Percentiles rank a stretch among this genome's conserved stretches.
Evolutionary conservation across 1,140 invertebrate genomes (phyloP).

Genomic region (Leptoteleia sp.): DNA sequence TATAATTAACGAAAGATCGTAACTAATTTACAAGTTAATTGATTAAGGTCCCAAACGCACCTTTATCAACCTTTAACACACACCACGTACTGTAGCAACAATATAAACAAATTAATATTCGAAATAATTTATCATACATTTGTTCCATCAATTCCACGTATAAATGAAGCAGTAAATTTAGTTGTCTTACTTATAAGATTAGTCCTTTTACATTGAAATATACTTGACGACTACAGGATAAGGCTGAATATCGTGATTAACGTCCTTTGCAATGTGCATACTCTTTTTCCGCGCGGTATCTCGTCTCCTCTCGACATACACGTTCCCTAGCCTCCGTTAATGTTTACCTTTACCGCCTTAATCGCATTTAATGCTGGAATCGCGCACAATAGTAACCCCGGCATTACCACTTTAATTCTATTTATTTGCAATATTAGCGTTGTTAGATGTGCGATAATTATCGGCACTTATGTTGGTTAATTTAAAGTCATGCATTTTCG

Average conservation of each 20-base stretch:
- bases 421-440: slow-evolving; percentile 18
- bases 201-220: background rate
- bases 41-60: too few species aligned
- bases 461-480: background rate
- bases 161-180: too few species aligned
- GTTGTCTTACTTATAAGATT: too few species aligned
- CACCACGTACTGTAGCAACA: too few species aligned
- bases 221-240: background rate
- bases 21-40: too few species aligned
- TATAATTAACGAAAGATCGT: too few species aligned
- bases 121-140: too few species aligned
- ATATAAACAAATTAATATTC: too few species aligned
- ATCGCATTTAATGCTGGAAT: slow-evolving; percentile 14
- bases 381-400: slow-evolving; percentile 9
- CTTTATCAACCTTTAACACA: too few species aligned
- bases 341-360: slow-evolving; percentile 21
- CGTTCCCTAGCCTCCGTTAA: slow-evolving; percentile 9
- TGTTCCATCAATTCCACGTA: too few species aligned
- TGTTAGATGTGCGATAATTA: slow-evolving; percentile 8
- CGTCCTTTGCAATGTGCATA: background rate
- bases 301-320: slow-evolving; percentile 12
- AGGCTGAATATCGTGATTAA: slow-evolving; percentile 3
- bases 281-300: slow-evolving; percentile 1
- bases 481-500: background rate
- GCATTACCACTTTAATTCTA: slow-evolving; percentile 5